phyloP scores from a whole-genome alignment of 2,113 vertebrate genomes.

The Ammodramus savannarum region DNA sequence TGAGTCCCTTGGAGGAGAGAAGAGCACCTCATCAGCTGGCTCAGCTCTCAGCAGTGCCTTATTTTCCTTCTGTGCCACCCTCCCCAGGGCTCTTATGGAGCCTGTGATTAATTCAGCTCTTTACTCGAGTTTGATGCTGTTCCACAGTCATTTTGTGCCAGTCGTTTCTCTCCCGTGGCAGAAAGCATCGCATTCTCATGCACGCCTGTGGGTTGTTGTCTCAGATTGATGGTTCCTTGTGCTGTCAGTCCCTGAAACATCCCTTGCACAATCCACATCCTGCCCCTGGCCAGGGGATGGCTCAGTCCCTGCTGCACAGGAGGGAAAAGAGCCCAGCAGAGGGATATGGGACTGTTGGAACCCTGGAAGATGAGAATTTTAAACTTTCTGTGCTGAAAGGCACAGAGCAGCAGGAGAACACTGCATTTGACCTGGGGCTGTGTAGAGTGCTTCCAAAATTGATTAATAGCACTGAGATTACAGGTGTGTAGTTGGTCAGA shows the following conservation, averaged over 20 bases:
- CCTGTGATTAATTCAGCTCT: conserved; percentile 26
- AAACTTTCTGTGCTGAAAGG: neutral
- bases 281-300: accelerated
- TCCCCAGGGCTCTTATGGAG: neutral
- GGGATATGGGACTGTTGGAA: too few species aligned
- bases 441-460: too few species aligned
- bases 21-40: neutral
- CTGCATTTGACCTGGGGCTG: neutral
- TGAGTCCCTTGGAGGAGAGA: neutral
- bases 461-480: neutral
- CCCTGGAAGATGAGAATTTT: neutral
- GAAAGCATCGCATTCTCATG: neutral
- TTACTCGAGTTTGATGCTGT: neutral
- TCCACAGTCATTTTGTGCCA: neutral
- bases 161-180: neutral
- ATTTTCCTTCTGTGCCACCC: neutral
- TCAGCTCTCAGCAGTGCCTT: neutral
- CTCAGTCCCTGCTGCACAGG: accelerated
- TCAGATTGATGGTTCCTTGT: neutral
- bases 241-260: accelerated
- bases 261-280: neutral
- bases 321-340: neutral
- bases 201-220: neutral
- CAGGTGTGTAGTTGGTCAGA: neutral
- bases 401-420: neutral